phyloP scores from a whole-genome alignment of 2,888 invertebrate genomes.

The Ectemnius continuus region DNA sequence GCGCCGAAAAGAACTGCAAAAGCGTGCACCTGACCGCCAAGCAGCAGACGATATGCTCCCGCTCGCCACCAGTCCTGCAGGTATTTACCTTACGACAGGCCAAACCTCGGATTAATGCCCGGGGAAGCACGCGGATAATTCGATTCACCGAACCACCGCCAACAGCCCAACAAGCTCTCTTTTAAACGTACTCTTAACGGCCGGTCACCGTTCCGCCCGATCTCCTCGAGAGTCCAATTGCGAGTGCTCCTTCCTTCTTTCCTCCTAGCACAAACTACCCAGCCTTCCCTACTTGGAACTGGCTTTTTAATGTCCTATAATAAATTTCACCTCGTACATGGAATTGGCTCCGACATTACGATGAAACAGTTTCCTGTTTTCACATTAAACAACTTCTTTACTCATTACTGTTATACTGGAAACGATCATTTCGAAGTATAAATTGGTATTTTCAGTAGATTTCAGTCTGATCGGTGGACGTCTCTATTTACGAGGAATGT shows the following conservation, averaged over 20 bases:
- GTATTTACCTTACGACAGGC: conserved; percentile 63
- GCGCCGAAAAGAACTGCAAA: conserved; percentile 76
- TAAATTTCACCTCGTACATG: too few species aligned
- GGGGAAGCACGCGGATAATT: conserved; percentile 59
- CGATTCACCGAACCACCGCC: conserved; percentile 47
- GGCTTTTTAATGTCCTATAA: too few species aligned
- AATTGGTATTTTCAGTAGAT: neutral
- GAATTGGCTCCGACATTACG: too few species aligned
- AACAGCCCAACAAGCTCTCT: neutral
- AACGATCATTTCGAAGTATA: neutral
- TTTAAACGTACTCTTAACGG: neutral
- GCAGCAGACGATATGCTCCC: conserved; percentile 75
- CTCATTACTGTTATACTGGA: neutral
- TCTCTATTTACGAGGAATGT: too few species aligned
- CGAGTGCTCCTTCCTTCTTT: too few species aligned
- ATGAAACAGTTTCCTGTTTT: too few species aligned
- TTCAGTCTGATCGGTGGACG: too few species aligned
- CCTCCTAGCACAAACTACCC: too few species aligned
- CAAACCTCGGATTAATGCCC: conserved; percentile 55
- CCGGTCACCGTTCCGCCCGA: too few species aligned
- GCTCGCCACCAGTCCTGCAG: conserved; percentile 75
- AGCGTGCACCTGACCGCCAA: conserved; percentile 74
- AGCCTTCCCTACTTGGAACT: too few species aligned
- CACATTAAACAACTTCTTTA: too few species aligned
- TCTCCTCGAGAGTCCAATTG: too few species aligned